Conservation (phyloP, 2,113 vertebrate genomes). For the Lethenteron camtschaticum region DNA sequence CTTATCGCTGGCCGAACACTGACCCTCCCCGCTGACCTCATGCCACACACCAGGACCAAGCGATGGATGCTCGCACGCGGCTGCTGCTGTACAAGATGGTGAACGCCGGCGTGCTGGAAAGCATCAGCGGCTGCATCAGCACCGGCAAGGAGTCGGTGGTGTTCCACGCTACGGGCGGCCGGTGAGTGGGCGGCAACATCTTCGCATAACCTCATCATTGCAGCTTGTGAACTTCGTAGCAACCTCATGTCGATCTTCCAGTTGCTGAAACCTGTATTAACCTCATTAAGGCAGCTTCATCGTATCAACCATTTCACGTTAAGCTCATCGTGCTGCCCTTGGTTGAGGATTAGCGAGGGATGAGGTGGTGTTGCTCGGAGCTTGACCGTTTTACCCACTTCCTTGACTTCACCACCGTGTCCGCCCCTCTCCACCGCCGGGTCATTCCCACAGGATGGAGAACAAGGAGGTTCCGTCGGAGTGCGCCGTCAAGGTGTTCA, state of each 20-base stretch:
- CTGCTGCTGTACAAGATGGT: constrained; percentile 94
- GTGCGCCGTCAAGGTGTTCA: constrained; percentile 88
- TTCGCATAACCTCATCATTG: too few species aligned
- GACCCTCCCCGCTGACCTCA: background rate
- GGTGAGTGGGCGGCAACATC: constrained; percentile 20
- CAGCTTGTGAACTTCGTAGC: too few species aligned
- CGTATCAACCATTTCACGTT: too few species aligned
- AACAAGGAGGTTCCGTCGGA: constrained; percentile 46
- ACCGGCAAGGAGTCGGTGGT: constrained; percentile 92
- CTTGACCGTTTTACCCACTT: background rate
- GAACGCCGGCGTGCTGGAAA: constrained; percentile 60
- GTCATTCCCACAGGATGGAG: constrained; percentile 22
- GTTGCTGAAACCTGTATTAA: too few species aligned
- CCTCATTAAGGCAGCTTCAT: too few species aligned
- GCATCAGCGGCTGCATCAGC: constrained; percentile 84
- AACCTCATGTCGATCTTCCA: too few species aligned
- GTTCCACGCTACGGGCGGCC: constrained; percentile 78
- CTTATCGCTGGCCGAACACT: background rate
- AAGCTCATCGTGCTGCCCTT: too few species aligned
- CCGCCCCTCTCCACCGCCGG: too few species aligned
- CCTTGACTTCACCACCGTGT: too few species aligned
- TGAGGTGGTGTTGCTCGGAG: too few species aligned
- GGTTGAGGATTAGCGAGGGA: too few species aligned
- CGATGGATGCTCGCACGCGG: constrained; percentile 77
- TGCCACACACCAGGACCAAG: constrained; percentile 48